Evolutionary conservation across 2,888 invertebrate species (phyloP).

Genomic region (Linhomoeus sp.): DNA sequence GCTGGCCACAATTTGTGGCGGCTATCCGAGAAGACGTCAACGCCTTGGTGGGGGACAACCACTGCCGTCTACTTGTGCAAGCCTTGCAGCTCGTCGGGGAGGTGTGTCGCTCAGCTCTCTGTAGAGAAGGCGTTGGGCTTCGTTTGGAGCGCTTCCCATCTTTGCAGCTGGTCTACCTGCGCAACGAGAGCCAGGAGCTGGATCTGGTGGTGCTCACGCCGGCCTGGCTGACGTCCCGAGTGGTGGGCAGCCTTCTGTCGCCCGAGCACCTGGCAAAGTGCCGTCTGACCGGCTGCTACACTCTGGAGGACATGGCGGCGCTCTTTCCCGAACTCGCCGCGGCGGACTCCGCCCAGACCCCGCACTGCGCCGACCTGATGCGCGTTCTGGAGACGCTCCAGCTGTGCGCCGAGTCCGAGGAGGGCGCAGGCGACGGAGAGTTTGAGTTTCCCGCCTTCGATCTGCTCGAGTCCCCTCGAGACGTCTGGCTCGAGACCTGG

Average conservation of each 20-base stretch:
- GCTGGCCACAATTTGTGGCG: constrained; percentile 41
- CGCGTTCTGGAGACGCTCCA: constrained; percentile 47
- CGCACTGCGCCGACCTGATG: constrained; percentile 44
- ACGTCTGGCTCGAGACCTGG: constrained; percentile 12
- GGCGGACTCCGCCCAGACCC: no score
- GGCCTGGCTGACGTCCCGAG: constrained; percentile 46
- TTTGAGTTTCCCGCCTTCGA: constrained; percentile 53
- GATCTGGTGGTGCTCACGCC: constrained; percentile 46
- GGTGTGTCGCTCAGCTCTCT: constrained; percentile 26
- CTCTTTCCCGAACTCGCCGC: constrained; percentile 44
- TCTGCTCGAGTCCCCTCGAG: constrained; percentile 16
- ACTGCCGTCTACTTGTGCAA: constrained; percentile 42
- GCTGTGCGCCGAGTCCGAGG: constrained; percentile 48
- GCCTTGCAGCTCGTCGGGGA: constrained; percentile 47
- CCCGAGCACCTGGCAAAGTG: constrained; percentile 33
- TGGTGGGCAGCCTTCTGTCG: constrained; percentile 45
- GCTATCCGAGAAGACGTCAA: constrained; percentile 39
- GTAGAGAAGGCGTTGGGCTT: background rate
- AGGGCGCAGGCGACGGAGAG: constrained; percentile 41
- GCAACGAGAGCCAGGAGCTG: constrained; percentile 33
- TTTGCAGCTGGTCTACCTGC: constrained; percentile 40
- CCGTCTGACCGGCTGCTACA: constrained; percentile 47
- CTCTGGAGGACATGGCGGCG: constrained; percentile 50
- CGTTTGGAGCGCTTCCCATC: background rate
- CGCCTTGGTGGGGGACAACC: constrained; percentile 43